These are phyloP conservation scores for Theristus sp. DNA, from an alignment of 2,888 invertebrate genomes.

Conservation along the genomic window DNA sequence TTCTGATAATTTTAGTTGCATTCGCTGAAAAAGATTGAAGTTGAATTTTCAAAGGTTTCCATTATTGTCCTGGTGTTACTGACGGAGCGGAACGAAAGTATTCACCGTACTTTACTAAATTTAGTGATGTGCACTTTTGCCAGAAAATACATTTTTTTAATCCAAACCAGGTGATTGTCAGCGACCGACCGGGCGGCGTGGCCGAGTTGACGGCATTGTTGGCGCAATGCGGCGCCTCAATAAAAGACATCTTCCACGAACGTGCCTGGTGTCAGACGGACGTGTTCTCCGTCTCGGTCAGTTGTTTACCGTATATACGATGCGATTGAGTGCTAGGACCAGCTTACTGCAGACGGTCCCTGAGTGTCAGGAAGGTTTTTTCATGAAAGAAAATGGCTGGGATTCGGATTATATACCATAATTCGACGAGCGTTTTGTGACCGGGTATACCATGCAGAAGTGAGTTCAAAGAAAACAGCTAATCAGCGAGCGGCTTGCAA, in stretches of 20 bases:
- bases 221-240: slow-evolving; percentile 37
- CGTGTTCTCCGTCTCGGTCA: slow-evolving; percentile 46
- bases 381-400: no score
- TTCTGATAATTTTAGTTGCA: not conserved
- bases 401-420: no score
- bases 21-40: not conserved
- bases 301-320: not conserved
- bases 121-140: no score
- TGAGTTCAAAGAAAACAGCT: no score
- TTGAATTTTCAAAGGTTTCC: not conserved
- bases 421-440: not conserved
- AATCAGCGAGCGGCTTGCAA: no score
- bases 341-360: no score
- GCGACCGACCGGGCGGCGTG: slow-evolving; percentile 37
- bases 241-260: slow-evolving; percentile 88
- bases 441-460: not conserved
- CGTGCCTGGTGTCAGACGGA: slow-evolving; percentile 82
- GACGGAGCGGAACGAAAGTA: no score
- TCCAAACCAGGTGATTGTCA: slow-evolving; percentile 24
- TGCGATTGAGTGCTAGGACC: no score
- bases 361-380: no score
- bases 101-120: no score
- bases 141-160: not conserved
- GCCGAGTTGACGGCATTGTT: slow-evolving; percentile 35
- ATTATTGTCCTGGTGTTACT: no score